Evolutionary conservation across 2,113 vertebrate species (phyloP).

Genomic region (Hyla sarda): DNA sequence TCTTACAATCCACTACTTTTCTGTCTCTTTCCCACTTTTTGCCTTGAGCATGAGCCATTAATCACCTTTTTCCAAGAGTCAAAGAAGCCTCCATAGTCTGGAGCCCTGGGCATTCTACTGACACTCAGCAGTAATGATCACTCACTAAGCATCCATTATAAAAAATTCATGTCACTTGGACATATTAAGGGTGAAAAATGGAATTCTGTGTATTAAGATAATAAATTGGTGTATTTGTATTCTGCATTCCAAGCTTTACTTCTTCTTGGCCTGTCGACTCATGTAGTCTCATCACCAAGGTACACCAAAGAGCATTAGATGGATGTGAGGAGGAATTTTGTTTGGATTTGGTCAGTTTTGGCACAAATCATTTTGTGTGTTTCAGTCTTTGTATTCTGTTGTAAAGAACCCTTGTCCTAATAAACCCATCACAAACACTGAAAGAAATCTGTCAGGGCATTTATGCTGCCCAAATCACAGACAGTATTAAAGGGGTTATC

Average conservation of each 20-base stretch:
- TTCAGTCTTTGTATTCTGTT: too few species aligned
- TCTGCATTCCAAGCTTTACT: too few species aligned
- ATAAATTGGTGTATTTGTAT: neutral
- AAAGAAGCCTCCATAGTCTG: neutral
- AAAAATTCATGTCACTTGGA: neutral
- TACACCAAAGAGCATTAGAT: too few species aligned
- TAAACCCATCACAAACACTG: too few species aligned
- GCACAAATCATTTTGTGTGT: too few species aligned
- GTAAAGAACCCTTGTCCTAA: too few species aligned
- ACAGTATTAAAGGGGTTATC: too few species aligned
- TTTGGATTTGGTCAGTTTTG: too few species aligned
- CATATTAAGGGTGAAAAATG: conserved; percentile 9
- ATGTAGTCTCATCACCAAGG: neutral
- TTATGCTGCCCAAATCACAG: too few species aligned
- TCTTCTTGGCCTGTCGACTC: neutral
- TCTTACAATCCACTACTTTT: neutral
- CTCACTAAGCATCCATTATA: conserved; percentile 17
- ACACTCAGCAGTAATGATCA: conserved; percentile 32
- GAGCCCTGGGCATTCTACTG: neutral
- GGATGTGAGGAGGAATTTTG: too few species aligned
- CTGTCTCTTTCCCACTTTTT: neutral
- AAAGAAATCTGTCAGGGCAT: too few species aligned
- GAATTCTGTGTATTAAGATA: conserved; percentile 8
- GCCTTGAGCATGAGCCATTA: neutral
- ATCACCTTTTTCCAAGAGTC: conserved; percentile 10